Evolutionary conservation across 2,888 invertebrate species (phyloP).

Genomic region (Minunthozetes semirufus): DNA sequence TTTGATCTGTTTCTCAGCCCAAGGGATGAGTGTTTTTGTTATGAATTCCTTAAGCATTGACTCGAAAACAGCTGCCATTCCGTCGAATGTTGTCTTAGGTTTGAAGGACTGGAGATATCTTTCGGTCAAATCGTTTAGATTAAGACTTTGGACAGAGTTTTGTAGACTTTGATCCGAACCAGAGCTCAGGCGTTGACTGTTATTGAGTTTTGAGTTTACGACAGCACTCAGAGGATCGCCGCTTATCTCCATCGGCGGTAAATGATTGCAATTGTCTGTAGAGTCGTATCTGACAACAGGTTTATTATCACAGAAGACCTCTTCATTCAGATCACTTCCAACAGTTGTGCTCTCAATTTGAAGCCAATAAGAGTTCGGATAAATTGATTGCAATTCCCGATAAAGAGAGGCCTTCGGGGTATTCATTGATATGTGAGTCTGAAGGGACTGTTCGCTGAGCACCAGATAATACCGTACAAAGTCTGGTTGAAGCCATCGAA

Average conservation of each 20-base stretch:
- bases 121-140: not conserved
- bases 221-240: not conserved
- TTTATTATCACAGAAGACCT: conserved; percentile 11
- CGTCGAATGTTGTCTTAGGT: not conserved
- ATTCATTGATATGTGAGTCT: not conserved
- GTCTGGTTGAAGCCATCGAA: conserved; percentile 52
- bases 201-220: not conserved
- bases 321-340: not conserved
- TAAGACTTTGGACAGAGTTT: not conserved
- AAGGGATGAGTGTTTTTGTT: conserved; percentile 62
- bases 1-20: conserved; percentile 79
- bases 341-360: not conserved
- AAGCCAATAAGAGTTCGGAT: conserved; percentile 38
- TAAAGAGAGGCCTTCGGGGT: not conserved
- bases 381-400: conserved; percentile 3
- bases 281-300: not conserved
- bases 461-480: conserved; percentile 52
- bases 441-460: conserved; percentile 48
- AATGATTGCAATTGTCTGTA: not conserved
- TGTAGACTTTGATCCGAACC: conserved; percentile 5
- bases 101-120: not conserved
- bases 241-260: not conserved
- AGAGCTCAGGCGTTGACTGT: not conserved
- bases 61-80: not conserved
- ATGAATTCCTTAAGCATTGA: conserved; percentile 24